Evolutionary conservation across 2,888 invertebrate species (phyloP), one percentile per base, ranked within the genome.

Genomic region (Cheilosia scutellata): DNA sequence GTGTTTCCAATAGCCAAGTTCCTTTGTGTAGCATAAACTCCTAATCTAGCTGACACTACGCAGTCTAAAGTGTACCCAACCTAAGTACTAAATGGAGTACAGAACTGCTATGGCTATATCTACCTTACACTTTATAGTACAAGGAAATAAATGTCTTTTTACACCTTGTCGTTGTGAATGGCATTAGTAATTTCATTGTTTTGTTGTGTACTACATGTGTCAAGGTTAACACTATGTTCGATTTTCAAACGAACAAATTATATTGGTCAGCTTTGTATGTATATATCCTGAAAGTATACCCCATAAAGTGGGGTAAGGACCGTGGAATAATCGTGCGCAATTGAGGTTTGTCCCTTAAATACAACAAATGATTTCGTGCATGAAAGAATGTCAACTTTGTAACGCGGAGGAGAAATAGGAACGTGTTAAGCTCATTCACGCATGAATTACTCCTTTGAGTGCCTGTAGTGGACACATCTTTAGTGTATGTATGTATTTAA

Each of bases 341-440:
- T 44, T 44, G 13, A 44, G 44, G 44, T n/a, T 42, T 44, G 44
- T 5, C n/a, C 44, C 44, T 44, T 42, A 42, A 42, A 42, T 42
- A 42, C 42, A 13, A 5, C n/a, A 42, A 13, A 42, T 42, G 13
- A 13, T n/a, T 42, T 42, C 42, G n/a, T 42, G 42, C 42, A 42
- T 13, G 42, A 42, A 42, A 3, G 42, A 42, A 42, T 42, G n/a
- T 1, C 5, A 44, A 44, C 44, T 6, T 33, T 44, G 6, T 6
- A 6, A 16, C 16, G 44, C 16, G 16, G 5, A 1, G 5, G 2
- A 6, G 6, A n/a, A n/a, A n/a, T 42, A 6, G n/a, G 13, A 42
- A 42, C 42, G 42, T 42, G 42, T 42, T n/a, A 6, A 6, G 16
- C 44, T 5, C 16, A 5, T n/a, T 44, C 13, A 42, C n/a, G n/a